These are phyloP conservation scores for Eudyptes chrysolophus DNA, from an alignment of 2,113 vertebrate genomes.

Conservation along the genomic window DNA sequence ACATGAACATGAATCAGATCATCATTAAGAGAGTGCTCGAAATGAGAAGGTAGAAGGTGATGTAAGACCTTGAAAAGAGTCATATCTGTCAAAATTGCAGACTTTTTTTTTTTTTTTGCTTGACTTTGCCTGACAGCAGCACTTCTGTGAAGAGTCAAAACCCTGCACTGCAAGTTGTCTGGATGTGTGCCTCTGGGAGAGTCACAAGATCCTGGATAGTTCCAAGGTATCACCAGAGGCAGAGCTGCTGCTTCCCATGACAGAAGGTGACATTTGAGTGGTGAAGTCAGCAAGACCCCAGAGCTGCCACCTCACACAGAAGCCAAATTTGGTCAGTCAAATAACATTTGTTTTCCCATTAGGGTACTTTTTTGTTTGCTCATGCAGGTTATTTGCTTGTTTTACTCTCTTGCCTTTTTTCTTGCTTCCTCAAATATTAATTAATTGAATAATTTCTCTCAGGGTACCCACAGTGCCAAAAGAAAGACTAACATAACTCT, in stretches of 20 bases:
- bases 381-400: neutral
- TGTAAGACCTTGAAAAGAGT: neutral
- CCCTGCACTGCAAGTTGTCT: neutral
- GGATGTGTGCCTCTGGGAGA: neutral
- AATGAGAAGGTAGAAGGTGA: neutral
- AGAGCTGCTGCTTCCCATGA: neutral
- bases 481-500: neutral
- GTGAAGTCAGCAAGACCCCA: neutral
- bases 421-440: slow-evolving; percentile 16
- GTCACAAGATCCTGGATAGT: neutral
- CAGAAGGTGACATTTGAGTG: neutral
- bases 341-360: neutral
- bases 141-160: neutral
- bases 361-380: neutral
- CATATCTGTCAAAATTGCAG: neutral
- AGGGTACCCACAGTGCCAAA: neutral
- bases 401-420: neutral
- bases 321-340: neutral
- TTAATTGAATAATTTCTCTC: neutral
- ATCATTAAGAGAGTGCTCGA: neutral
- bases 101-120: neutral
- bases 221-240: neutral
- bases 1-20: neutral
- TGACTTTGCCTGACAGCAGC: neutral
- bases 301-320: neutral